Evolutionary conservation across 2,888 invertebrate genomes (phyloP).

Genomic region (Choreutis nemorana): DNA sequence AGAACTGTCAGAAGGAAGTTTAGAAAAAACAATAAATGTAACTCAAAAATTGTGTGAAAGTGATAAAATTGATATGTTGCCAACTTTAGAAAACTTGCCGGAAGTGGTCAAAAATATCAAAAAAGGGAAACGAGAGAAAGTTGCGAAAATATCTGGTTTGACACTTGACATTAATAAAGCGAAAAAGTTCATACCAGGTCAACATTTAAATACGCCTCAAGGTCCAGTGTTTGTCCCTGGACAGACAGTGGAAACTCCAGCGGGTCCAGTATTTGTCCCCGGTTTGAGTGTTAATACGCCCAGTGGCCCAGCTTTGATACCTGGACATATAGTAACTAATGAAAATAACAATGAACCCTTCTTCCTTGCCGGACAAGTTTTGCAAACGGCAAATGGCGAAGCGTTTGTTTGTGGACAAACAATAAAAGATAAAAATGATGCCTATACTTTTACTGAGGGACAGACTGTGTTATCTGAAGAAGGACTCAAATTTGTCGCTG

Average conservation of each 20-base stretch:
- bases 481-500: conserved; percentile 70
- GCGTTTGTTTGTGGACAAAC: conserved; percentile 73
- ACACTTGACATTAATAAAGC: conserved; percentile 72
- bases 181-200: conserved; percentile 74
- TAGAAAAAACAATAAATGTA: conserved; percentile 68
- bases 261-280: conserved; percentile 74
- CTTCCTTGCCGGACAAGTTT: conserved; percentile 75
- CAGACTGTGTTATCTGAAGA: conserved; percentile 69
- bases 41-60: conserved; percentile 64
- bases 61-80: conserved; percentile 65
- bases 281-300: conserved; percentile 76
- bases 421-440: conserved; percentile 62
- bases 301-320: conserved; percentile 72
- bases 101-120: conserved; percentile 69
- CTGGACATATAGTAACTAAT: conserved; percentile 74
- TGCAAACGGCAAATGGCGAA: conserved; percentile 64
- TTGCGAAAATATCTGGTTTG: conserved; percentile 71
- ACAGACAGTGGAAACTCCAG: conserved; percentile 74
- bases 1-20: conserved; percentile 62
- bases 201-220: conserved; percentile 73
- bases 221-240: conserved; percentile 79
- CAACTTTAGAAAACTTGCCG: conserved; percentile 70
- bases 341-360: conserved; percentile 66
- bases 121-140: conserved; percentile 63
- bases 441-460: conserved; percentile 66